Percentiles rank a stretch among this genome's conserved stretches.
Conservation (phyloP, 2,888 invertebrate genomes). For the Uloborus plumipes region DNA sequence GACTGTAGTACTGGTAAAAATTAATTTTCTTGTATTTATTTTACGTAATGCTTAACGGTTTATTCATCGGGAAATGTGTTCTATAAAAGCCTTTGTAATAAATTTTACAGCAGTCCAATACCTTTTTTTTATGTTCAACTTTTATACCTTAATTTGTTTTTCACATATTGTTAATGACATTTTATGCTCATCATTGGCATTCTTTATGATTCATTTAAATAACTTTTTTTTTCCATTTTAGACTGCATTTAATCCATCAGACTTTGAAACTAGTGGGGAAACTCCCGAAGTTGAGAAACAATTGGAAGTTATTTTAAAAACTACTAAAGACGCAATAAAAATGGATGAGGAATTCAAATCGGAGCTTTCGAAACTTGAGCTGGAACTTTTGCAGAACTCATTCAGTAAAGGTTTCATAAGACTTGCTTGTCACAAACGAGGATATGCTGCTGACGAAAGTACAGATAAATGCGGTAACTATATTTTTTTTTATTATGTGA, state of each 20-base stretch:
- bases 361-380: not conserved
- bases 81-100: no score
- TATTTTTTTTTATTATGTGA: no score
- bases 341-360: not conserved
- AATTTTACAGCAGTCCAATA: no score
- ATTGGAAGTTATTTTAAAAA: slow-evolving; percentile 20
- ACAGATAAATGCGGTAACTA: slow-evolving; percentile 29
- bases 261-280: slow-evolving; percentile 16
- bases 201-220: not conserved
- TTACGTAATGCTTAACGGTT: no score
- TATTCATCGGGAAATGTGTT: no score
- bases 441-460: slow-evolving; percentile 32
- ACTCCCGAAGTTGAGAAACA: slow-evolving; percentile 12
- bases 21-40: no score
- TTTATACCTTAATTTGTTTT: no score
- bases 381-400: slow-evolving; percentile 9
- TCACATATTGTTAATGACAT: no score
- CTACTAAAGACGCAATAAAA: slow-evolving; percentile 1
- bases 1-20: no score
- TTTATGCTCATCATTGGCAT: not conserved
- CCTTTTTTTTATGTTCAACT: no score
- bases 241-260: slow-evolving; percentile 18
- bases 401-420: slow-evolving; percentile 2
- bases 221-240: not conserved
- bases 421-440: slow-evolving; percentile 23